Evolutionary conservation across 2,888 invertebrate genomes (phyloP).

Genomic region (Apodemia hepburni): DNA sequence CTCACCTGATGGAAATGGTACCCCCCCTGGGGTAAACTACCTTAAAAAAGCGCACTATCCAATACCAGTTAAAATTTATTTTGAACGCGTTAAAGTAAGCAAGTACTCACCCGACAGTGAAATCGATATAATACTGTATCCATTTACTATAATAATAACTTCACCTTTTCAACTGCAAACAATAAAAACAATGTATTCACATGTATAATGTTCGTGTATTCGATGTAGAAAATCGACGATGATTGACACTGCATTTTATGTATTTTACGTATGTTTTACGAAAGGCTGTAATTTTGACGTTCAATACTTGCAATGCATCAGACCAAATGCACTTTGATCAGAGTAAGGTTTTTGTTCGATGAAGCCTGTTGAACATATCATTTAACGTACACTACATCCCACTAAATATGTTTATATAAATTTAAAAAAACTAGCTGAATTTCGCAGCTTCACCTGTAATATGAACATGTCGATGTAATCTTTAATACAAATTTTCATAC

Average conservation of each 20-base stretch:
- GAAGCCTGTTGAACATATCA: conserved; percentile 28
- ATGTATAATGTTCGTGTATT: not conserved
- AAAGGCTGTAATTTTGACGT: conserved; percentile 27
- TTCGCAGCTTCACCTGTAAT: too few species aligned
- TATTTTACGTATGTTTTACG: not conserved
- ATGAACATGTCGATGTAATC: too few species aligned
- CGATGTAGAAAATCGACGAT: not conserved
- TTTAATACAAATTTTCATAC: too few species aligned
- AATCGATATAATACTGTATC: not conserved
- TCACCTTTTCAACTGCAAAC: not conserved
- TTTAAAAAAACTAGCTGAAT: too few species aligned
- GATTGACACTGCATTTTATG: not conserved
- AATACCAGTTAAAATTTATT: too few species aligned
- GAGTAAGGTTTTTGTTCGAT: conserved; percentile 8
- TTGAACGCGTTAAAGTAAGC: too few species aligned
- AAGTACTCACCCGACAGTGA: too few species aligned
- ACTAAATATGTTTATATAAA: too few species aligned
- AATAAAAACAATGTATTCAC: not conserved
- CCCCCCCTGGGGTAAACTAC: too few species aligned
- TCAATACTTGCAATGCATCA: conserved; percentile 28
- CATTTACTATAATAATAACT: not conserved
- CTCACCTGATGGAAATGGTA: too few species aligned
- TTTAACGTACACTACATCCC: too few species aligned
- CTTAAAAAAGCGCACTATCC: too few species aligned
- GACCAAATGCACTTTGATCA: conserved; percentile 21